Base-by-base conservation (phyloP, 2,113 vertebrate species). In the Menura novaehollandiae region DNA sequence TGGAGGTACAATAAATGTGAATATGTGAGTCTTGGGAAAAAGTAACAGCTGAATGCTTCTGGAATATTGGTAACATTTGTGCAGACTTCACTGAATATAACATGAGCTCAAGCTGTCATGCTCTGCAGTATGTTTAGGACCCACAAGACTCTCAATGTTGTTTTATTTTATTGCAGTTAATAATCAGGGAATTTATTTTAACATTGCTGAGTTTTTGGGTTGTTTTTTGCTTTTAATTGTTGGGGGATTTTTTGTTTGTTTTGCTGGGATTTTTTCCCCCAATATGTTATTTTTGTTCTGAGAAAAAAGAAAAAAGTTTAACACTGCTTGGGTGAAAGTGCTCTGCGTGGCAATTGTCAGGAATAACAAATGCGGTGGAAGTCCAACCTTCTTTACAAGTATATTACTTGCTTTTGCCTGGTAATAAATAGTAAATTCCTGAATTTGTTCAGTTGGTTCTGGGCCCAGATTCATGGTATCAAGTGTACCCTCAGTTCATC, bases 71-170 rank as follows among this genome's bases (percentile, higher is more conserved):
- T 72, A 94, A 88, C 28, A 88, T 95, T 95, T 94, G 77, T 67
- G 60, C 41, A 92, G 52, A 75, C 46, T 91, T 96, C 59, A 59
- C 32, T 94, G 91, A 96, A 96, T 92, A 75, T 66, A 53, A 95
- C 68, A 93, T 96, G 87, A 95, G 43, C 85, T 96, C 76, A 91
- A 96, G 67, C 67, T 97, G 80, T 83, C 85, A 81, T 47, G 33
- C 18, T 92, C 28, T 90, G 39, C 44, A 91, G 39, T 62, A 83
- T 67, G n/a, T 83, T 95, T 94, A 64, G 51, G 83, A 92, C 39
- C 73, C 52, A 91, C n/a, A 95, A 85, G 62, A n/a, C 56, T 92
- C 47, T 72, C 30, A 23, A 30, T 63, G 60, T 90, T 93, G 26
- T 83, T 96, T 73, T 30, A 75, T 88, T 89, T 95, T 89, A 62